phyloP scores from a whole-genome alignment of 2,888 invertebrate species.

The Philaethria dido region DNA sequence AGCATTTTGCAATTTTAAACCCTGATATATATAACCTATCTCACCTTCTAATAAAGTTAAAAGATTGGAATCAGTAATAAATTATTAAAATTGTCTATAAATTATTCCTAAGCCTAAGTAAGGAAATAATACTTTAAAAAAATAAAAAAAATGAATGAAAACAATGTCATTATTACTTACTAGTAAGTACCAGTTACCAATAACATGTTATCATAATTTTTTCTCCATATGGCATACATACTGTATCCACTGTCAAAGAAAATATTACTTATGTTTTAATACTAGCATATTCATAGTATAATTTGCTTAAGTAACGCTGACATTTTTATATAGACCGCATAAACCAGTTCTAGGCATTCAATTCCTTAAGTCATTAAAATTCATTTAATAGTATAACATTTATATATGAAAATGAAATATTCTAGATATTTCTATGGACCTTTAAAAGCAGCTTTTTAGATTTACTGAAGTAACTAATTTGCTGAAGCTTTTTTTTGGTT shows the following conservation, averaged over 20 bases:
- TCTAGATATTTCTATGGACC: neutral
- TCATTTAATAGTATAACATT: neutral
- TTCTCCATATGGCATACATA: neutral
- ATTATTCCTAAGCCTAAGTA: neutral
- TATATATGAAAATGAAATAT: neutral
- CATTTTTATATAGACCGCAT: conserved; percentile 11
- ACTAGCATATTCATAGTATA: conserved; percentile 3
- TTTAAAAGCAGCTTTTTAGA: neutral
- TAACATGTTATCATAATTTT: neutral
- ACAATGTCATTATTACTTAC: neutral
- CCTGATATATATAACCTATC: no score
- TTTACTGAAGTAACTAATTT: neutral
- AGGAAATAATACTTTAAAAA: neutral
- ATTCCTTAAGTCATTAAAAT: neutral
- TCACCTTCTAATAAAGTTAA: no score
- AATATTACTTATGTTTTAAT: conserved; percentile 4
- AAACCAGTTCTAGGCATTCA: conserved; percentile 2
- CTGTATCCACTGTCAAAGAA: neutral
- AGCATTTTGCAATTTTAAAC: no score
- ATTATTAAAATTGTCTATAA: neutral
- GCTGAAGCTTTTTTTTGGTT: no score
- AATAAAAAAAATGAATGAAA: neutral
- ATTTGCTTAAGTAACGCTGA: conserved; percentile 3
- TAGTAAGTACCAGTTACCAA: neutral
- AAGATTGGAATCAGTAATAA: neutral